Conservation (phyloP, 2,888 invertebrate species). For the Caenorhabditis panamensis region DNA sequence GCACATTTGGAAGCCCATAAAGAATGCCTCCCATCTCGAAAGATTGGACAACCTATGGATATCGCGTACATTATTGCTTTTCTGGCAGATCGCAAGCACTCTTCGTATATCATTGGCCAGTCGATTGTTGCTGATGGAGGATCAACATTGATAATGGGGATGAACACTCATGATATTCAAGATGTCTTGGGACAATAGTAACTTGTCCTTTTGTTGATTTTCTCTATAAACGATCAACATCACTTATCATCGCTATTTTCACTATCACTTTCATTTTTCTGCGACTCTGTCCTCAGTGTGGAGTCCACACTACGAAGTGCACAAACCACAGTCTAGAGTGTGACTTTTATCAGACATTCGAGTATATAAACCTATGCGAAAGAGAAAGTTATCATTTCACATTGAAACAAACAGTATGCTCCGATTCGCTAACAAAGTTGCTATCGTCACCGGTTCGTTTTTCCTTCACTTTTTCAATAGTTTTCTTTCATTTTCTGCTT, state of each 20-base stretch:
- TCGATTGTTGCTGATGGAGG: slow-evolving; percentile 54
- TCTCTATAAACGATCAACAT: too few relatives aligned
- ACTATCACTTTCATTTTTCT: too few relatives aligned
- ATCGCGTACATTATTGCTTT: slow-evolving; percentile 36
- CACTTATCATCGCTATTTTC: too few relatives aligned
- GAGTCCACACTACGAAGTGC: background rate
- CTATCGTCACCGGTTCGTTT: slow-evolving; percentile 28
- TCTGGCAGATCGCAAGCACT: slow-evolving; percentile 34
- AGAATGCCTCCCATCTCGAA: slow-evolving; percentile 37
- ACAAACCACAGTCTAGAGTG: background rate
- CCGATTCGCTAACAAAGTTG: slow-evolving; percentile 30
- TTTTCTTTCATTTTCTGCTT: too few relatives aligned
- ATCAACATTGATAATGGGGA: slow-evolving; percentile 33
- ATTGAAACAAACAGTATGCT: background rate
- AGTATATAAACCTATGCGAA: background rate
- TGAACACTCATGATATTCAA: slow-evolving; percentile 19
- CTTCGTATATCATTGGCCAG: slow-evolving; percentile 58
- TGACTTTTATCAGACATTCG: background rate
- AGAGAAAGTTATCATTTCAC: background rate
- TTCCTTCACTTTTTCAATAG: background rate
- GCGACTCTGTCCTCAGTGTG: too few relatives aligned
- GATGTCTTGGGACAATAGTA: slow-evolving; percentile 17
- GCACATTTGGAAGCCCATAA: slow-evolving; percentile 21
- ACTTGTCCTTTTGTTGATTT: too few relatives aligned
- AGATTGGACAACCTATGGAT: slow-evolving; percentile 11